phyloP scores from a whole-genome alignment of 2,888 invertebrate species.

The Phasia obesa region DNA sequence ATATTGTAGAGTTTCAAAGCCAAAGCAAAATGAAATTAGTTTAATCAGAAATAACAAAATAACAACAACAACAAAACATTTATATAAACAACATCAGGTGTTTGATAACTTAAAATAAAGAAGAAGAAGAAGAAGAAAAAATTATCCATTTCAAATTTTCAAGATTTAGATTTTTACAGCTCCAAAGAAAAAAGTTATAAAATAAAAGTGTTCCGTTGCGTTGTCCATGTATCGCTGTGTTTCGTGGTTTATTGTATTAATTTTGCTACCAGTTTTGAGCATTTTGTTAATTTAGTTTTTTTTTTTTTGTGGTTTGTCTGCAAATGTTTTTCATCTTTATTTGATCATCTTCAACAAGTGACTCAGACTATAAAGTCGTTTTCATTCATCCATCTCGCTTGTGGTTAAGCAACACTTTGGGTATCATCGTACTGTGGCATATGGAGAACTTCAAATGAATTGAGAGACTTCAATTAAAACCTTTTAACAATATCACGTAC shows the following conservation, averaged over 20 bases:
- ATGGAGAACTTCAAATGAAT: constrained; percentile 55
- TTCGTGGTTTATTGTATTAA: constrained; percentile 6
- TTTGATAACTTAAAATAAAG: constrained; percentile 45
- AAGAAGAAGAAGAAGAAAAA: neutral
- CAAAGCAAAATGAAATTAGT: constrained; percentile 60
- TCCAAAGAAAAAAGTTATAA: neutral
- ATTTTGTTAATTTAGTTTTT: constrained; percentile 38
- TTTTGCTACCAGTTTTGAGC: constrained; percentile 70
- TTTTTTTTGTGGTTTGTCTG: constrained; percentile 9
- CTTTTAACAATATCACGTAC: constrained; percentile 82
- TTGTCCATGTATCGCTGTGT: neutral
- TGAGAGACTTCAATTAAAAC: constrained; percentile 80
- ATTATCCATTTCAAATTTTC: constrained; percentile 12
- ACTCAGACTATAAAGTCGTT: constrained; percentile 45
- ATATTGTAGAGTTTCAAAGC: constrained; percentile 29
- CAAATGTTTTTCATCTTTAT: constrained; percentile 45
- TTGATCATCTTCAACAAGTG: constrained; percentile 45
- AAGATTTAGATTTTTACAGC: constrained; percentile 34
- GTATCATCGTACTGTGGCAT: constrained; percentile 2
- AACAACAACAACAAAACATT: constrained; percentile 18
- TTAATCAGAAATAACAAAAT: constrained; percentile 65
- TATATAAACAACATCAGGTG: constrained; percentile 65
- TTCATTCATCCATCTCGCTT: constrained; percentile 42
- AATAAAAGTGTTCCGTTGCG: constrained; percentile 1
- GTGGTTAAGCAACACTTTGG: constrained; percentile 1